Evolutionary conservation across 2,888 invertebrate genomes (phyloP).

Genomic region (Mylabris sibirica): DNA sequence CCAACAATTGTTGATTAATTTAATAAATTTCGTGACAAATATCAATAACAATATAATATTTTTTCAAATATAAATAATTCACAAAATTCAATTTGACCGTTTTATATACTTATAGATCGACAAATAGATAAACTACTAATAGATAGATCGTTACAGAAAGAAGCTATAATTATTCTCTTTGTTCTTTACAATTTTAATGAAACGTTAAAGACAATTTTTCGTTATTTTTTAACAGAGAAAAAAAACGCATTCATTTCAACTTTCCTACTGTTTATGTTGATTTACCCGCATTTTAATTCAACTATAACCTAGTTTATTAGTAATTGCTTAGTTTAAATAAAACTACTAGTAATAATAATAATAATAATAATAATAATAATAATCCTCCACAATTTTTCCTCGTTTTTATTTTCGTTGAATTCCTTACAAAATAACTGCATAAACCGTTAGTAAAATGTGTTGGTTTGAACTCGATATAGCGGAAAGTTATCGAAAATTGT

Average conservation of each 20-base stretch:
- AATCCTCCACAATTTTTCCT: conserved; percentile 34
- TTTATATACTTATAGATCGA: conserved; percentile 1
- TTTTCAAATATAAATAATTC: conserved; percentile 5
- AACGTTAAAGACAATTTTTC: neutral
- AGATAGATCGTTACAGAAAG: too few species aligned
- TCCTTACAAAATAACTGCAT: conserved; percentile 45
- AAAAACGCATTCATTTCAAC: neutral
- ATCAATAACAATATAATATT: conserved; percentile 16
- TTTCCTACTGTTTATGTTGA: neutral
- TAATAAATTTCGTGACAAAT: conserved; percentile 16
- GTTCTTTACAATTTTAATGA: neutral
- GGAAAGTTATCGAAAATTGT: conserved; percentile 44
- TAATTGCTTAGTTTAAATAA: conserved; percentile 42
- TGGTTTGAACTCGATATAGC: conserved; percentile 45
- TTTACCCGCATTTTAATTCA: conserved; percentile 43
- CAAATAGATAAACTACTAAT: too few species aligned
- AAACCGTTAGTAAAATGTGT: conserved; percentile 47
- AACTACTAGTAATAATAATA: conserved; percentile 29
- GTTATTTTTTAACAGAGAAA: neutral
- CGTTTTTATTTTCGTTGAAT: conserved; percentile 36
- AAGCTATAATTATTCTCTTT: neutral
- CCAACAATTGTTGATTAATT: conserved; percentile 8
- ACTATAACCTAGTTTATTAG: conserved; percentile 32
- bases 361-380: neutral
- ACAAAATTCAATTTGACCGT: neutral